A percentile compares a stretch with the other conserved stretches of the same genome.
phyloP scores from a whole-genome alignment of 2,113 vertebrate genomes.

The Nannospalax galili region DNA sequence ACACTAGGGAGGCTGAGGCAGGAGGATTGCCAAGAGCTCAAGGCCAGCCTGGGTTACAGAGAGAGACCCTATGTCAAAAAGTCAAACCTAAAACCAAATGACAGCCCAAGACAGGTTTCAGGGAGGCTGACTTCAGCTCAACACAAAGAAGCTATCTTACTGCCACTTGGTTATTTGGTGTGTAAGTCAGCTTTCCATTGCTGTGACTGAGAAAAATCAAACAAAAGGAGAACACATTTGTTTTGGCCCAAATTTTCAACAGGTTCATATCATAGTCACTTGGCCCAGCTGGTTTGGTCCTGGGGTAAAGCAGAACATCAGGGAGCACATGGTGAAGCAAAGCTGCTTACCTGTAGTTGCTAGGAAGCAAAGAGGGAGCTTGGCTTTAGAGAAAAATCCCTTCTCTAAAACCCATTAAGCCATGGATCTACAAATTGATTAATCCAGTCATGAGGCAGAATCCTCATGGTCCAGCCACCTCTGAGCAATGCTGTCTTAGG shows the following conservation, averaged over 20 bases:
- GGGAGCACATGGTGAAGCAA: not conserved
- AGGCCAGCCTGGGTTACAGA: not conserved
- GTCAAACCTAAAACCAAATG: not conserved
- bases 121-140: slow-evolving; percentile 3
- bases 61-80: not conserved
- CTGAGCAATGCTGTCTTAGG: not conserved
- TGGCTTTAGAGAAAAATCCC: not conserved
- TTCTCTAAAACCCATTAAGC: not conserved
- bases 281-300: not conserved
- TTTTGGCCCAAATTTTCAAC: not conserved
- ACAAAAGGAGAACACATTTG: not conserved
- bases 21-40: not conserved
- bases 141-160: not conserved
- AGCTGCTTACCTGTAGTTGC: not conserved
- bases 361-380: not conserved
- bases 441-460: not conserved
- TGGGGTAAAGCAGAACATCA: not conserved
- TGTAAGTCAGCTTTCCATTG: not conserved
- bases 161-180: not conserved
- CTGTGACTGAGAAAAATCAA: not conserved
- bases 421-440: not conserved
- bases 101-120: not conserved
- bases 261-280: not conserved
- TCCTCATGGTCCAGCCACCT: not conserved
- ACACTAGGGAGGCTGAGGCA: not conserved